These are phyloP conservation scores for Catamblyrhynchus diadema DNA, from an alignment of 2,797 vertebrate genomes.

Conservation along the genomic window DNA sequence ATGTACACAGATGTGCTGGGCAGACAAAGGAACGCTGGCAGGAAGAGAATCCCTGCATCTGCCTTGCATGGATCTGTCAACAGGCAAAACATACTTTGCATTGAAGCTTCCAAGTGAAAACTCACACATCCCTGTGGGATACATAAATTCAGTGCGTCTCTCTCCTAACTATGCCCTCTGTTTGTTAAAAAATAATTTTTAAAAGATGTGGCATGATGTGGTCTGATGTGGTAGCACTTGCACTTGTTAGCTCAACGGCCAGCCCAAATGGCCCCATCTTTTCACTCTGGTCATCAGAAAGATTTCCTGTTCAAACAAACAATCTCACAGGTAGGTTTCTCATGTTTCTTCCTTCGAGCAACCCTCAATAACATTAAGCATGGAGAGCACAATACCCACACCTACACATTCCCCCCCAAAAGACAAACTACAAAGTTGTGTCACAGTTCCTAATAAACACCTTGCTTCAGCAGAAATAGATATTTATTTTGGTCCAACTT, in stretches of 20 bases:
- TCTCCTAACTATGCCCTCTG: not conserved
- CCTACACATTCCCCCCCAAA: not conserved
- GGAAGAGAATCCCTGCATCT: not conserved
- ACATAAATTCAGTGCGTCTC: fast-evolving
- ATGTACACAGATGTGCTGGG: not conserved
- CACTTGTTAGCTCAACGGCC: not conserved
- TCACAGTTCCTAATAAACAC: not conserved
- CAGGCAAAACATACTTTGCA: not conserved
- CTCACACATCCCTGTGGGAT: not conserved
- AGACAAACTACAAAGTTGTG: not conserved
- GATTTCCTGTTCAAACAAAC: not conserved
- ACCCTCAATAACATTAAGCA: not conserved
- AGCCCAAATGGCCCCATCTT: not conserved
- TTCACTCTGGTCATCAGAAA: not conserved
- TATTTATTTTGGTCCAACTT: not conserved
- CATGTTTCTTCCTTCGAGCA: not conserved
- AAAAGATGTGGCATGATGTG: not conserved
- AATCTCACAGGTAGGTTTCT: not conserved
- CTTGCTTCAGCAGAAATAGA: not conserved
- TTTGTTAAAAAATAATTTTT: not conserved
- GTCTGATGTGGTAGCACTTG: not conserved
- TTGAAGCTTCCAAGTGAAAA: not conserved
- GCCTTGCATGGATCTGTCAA: not conserved
- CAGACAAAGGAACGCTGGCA: not conserved
- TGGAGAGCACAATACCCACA: not conserved